Conservation (phyloP, 2,113 vertebrate genomes). For the Varanus komodoensis region DNA sequence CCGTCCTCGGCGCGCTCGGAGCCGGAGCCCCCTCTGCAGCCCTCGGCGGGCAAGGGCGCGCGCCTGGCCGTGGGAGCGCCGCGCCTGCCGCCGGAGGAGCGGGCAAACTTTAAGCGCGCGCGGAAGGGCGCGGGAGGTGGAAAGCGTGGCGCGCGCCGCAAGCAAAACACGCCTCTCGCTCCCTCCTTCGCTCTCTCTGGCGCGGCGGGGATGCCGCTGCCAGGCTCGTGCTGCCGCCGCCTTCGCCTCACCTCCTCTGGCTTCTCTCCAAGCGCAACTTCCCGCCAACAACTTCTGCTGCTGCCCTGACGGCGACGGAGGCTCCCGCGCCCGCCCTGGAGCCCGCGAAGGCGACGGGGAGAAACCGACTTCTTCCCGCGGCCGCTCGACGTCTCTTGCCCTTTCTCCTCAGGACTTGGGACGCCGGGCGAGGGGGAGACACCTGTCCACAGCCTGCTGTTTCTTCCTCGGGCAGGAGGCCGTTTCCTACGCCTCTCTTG, state of each 20-base stretch:
- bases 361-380: background rate
- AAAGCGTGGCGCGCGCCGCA: background rate
- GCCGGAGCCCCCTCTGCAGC: background rate
- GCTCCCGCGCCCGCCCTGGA: background rate
- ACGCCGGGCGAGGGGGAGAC: background rate
- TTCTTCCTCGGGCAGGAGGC: background rate
- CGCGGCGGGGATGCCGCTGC: slow-evolving; percentile 42
- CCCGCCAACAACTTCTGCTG: slow-evolving; percentile 23
- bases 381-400: background rate
- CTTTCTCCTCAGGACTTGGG: background rate
- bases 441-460: background rate
- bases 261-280: slow-evolving; percentile 37
- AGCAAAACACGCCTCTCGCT: slow-evolving; percentile 29
- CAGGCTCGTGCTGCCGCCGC: slow-evolving; percentile 5
- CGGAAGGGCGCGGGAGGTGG: slow-evolving; percentile 10
- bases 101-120: background rate
- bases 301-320: background rate
- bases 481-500: background rate
- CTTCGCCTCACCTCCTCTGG: background rate
- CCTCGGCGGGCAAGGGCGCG: background rate
- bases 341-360: background rate
- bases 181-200: background rate
- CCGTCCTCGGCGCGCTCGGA: background rate
- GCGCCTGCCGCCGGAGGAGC: background rate
- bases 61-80: background rate